Evolutionary conservation across 1,140 invertebrate genomes (phyloP).

Genomic region (Lethocerus indicus): DNA sequence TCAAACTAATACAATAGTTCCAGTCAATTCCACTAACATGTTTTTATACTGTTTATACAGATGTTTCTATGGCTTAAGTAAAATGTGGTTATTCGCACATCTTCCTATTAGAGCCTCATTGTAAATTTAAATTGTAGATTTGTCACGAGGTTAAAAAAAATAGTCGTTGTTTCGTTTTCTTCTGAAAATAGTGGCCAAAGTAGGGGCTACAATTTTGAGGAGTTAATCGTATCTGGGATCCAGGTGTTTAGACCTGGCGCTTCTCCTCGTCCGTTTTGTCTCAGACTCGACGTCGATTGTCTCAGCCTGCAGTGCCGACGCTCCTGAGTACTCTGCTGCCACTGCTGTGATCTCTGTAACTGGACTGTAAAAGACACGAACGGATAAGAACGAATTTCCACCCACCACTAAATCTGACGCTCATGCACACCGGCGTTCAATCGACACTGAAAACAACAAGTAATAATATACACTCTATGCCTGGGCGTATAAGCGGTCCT

Average conservation of each 20-base stretch:
- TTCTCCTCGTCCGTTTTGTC: neutral
- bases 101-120: too few relatives aligned
- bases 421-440: too few relatives aligned
- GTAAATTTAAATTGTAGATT: too few relatives aligned
- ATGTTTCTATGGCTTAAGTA: too few relatives aligned
- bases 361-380: neutral
- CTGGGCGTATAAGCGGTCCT: neutral
- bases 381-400: neutral
- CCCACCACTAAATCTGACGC: neutral
- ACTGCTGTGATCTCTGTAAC: neutral
- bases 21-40: too few relatives aligned
- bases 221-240: slow-evolving; percentile 9
- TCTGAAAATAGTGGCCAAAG: too few relatives aligned
- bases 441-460: neutral
- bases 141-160: too few relatives aligned
- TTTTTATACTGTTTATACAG: too few relatives aligned
- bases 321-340: neutral
- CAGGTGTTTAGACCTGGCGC: slow-evolving; percentile 1
- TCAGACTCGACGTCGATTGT: slow-evolving; percentile 1
- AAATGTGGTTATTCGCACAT: too few relatives aligned
- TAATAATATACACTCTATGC: neutral
- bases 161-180: too few relatives aligned
- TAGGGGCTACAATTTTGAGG: too few relatives aligned
- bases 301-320: slow-evolving; percentile 3
- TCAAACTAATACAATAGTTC: too few relatives aligned